Percentiles rank a stretch among this genome's conserved stretches.
phyloP scores from a whole-genome alignment of 2,797 vertebrate genomes.

The Naso thynnoides region DNA sequence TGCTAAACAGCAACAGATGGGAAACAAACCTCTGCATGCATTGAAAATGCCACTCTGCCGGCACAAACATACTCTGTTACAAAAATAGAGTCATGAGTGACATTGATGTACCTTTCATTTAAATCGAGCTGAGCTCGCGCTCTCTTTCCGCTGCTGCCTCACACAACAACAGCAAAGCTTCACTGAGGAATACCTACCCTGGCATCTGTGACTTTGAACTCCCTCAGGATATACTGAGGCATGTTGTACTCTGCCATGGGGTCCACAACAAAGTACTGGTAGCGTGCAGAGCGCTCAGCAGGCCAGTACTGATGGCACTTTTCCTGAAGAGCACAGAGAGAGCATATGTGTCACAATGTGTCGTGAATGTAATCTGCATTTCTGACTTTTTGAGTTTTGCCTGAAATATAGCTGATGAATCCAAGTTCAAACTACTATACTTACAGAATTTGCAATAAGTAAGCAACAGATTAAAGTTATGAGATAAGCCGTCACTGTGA shows the following conservation, averaged over 20 bases:
- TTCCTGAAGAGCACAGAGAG: slow-evolving; percentile 83
- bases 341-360: background rate
- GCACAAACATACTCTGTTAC: background rate
- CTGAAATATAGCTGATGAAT: no score
- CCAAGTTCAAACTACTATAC: background rate
- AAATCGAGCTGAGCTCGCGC: background rate
- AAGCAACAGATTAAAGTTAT: background rate
- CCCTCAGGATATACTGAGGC: slow-evolving; percentile 98
- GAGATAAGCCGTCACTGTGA: background rate
- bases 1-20: slow-evolving; percentile 1
- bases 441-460: background rate
- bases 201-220: slow-evolving; percentile 97
- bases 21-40: background rate
- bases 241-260: slow-evolving; percentile 99
- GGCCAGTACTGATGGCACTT: slow-evolving; percentile 99
- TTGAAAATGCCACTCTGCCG: background rate
- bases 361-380: background rate
- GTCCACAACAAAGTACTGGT: slow-evolving; percentile 98
- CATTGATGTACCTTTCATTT: slow-evolving; percentile 6
- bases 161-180: background rate
- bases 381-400: background rate
- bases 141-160: background rate
- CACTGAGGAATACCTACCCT: slow-evolving; percentile 85
- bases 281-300: slow-evolving; percentile 94
- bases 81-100: background rate